Conservation (phyloP, 2,113 vertebrate species). For the Vulpes lagopus region DNA sequence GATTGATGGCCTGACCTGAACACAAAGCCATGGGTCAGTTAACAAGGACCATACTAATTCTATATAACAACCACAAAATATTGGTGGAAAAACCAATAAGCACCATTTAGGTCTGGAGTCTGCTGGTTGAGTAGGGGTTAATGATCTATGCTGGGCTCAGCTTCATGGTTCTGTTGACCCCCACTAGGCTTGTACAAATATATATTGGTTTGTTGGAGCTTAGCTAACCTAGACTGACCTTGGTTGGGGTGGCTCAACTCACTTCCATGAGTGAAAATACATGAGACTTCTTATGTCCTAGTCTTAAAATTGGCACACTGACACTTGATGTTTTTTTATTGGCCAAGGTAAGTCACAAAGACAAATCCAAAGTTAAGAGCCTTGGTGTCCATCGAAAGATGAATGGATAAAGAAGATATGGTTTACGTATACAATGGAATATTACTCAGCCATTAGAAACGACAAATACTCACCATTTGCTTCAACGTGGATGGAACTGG, state of each 20-base stretch:
- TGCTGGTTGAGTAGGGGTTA: not conserved
- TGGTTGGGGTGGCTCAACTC: not conserved
- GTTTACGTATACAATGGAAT: no score
- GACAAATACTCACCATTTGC: no score
- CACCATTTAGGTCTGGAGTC: not conserved
- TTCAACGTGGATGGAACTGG: no score
- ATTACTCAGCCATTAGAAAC: no score
- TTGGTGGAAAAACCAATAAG: not conserved
- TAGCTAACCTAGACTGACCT: not conserved
- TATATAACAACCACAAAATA: not conserved
- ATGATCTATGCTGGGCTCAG: not conserved
- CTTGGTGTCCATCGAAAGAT: no score
- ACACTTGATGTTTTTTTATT: not conserved
- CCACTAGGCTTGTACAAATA: not conserved
- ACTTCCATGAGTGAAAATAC: not conserved
- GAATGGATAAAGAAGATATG: no score
- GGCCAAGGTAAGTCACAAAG: not conserved
- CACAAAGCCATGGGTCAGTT: not conserved
- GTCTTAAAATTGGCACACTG: not conserved
- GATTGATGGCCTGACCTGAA: not conserved
- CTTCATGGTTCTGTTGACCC: not conserved
- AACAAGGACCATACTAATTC: not conserved
- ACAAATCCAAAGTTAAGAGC: not conserved
- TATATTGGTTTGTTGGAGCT: not conserved
- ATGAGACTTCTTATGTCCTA: not conserved